These are phyloP conservation scores for Watsonalla cultraria DNA, from an alignment of 2,888 invertebrate genomes.

Conservation along the genomic window DNA sequence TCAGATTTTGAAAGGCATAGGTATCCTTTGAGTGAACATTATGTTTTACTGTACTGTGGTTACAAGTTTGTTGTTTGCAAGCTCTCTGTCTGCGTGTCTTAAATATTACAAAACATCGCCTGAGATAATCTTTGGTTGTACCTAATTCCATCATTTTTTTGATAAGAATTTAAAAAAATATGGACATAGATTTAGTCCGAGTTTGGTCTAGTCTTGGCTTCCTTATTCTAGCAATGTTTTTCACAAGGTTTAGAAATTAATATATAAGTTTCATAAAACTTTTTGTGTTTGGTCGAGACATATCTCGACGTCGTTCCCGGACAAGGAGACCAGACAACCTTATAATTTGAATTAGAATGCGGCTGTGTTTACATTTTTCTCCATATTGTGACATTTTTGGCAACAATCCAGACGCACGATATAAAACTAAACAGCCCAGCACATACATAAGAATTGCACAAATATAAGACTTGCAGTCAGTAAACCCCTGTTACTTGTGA, in stretches of 20 bases:
- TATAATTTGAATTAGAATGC: conserved; percentile 70
- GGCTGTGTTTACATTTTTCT: conserved; percentile 73
- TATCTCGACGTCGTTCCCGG: conserved; percentile 38
- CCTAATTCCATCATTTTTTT: too few relatives aligned
- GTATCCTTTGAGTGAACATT: background rate
- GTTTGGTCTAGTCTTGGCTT: too few relatives aligned
- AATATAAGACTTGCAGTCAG: conserved; percentile 14
- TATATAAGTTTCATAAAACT: conserved; percentile 26
- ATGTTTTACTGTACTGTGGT: background rate
- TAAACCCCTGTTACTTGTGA: conserved; percentile 8
- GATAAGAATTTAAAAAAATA: too few relatives aligned
- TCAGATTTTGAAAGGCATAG: background rate
- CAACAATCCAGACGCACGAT: conserved; percentile 57
- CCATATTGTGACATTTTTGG: conserved; percentile 71
- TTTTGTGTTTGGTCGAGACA: conserved; percentile 64
- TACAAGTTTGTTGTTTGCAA: too few relatives aligned
- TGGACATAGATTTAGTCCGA: too few relatives aligned
- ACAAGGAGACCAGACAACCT: conserved; percentile 61
- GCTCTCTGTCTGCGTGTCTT: too few relatives aligned
- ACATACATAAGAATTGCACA: conserved; percentile 23
- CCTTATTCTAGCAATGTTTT: too few relatives aligned
- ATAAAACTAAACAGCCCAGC: conserved; percentile 51
- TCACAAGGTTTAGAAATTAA: too few relatives aligned
- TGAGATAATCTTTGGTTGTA: too few relatives aligned
- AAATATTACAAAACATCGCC: too few relatives aligned